Percentiles rank a stretch among this genome's conserved stretches.
These are phyloP conservation scores for Caenorhabditis inopinata DNA, from an alignment of 1,140 invertebrate genomes.

Conservation along the genomic window DNA sequence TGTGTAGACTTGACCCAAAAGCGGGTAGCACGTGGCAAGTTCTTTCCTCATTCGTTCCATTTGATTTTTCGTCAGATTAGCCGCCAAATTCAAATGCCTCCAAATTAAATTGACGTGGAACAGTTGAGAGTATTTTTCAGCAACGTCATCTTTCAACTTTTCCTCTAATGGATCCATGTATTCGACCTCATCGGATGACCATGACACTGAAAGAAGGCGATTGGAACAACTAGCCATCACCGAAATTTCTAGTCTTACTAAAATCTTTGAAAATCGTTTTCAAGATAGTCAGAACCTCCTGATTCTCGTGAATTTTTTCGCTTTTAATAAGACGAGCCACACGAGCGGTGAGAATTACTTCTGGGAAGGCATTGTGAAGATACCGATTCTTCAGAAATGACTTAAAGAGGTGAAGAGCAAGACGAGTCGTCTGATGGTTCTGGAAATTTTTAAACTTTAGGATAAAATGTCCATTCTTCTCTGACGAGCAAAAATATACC, in stretches of 20 bases:
- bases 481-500: neutral
- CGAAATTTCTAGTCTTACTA: neutral
- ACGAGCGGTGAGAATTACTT: neutral
- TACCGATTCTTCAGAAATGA: neutral
- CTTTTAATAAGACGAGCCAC: neutral
- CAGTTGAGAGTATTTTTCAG: neutral
- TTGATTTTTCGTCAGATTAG: neutral
- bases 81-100: neutral
- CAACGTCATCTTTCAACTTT: neutral
- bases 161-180: neutral
- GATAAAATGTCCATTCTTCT: no score
- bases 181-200: neutral
- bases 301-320: neutral
- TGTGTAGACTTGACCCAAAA: neutral
- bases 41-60: slow-evolving; percentile 12
- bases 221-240: no score
- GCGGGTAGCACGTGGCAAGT: neutral
- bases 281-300: neutral
- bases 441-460: neutral
- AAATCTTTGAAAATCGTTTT: slow-evolving; percentile 1
- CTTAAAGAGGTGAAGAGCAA: neutral
- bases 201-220: neutral
- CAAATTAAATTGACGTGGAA: neutral
- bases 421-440: neutral
- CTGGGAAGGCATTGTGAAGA: neutral